These are phyloP conservation scores for Brachionus sp. DNA, from an alignment of 1,140 invertebrate species.

Conservation along the genomic window DNA sequence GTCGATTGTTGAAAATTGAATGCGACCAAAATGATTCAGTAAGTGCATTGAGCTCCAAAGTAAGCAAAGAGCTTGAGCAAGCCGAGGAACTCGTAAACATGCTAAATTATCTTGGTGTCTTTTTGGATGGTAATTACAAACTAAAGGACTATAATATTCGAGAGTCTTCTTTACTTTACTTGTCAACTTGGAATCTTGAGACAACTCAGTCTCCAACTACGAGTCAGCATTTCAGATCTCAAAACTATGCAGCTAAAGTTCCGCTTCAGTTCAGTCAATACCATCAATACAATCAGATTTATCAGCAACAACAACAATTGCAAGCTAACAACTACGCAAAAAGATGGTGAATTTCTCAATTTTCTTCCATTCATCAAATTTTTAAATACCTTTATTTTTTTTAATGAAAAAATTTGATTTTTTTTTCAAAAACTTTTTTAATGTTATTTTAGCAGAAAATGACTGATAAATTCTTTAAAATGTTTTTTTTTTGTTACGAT, in stretches of 20 bases:
- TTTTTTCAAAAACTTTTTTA: too few species aligned
- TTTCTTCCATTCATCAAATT: too few species aligned
- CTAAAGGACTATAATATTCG: constrained; percentile 9
- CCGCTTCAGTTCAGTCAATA: constrained; percentile 1
- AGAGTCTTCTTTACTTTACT: constrained; percentile 36
- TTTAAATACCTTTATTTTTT: too few species aligned
- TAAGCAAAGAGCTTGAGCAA: not conserved
- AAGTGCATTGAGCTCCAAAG: not conserved
- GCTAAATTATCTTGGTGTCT: not conserved
- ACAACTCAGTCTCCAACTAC: not conserved
- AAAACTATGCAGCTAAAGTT: not conserved
- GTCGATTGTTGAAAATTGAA: constrained; percentile 30
- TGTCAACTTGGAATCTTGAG: not conserved
- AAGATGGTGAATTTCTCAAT: not conserved
- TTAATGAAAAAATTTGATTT: too few species aligned
- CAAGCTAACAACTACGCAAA: not conserved
- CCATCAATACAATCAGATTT: not conserved
- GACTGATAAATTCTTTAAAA: too few species aligned
- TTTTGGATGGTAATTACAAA: not conserved
- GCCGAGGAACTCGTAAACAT: not conserved
- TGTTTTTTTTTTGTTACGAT: too few species aligned
- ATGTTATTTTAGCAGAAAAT: too few species aligned
- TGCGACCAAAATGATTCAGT: constrained; percentile 14
- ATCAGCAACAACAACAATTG: not conserved
- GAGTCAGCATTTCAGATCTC: not conserved